Conservation (phyloP, 1,140 invertebrate species). For the Brachionus koreanus region DNA sequence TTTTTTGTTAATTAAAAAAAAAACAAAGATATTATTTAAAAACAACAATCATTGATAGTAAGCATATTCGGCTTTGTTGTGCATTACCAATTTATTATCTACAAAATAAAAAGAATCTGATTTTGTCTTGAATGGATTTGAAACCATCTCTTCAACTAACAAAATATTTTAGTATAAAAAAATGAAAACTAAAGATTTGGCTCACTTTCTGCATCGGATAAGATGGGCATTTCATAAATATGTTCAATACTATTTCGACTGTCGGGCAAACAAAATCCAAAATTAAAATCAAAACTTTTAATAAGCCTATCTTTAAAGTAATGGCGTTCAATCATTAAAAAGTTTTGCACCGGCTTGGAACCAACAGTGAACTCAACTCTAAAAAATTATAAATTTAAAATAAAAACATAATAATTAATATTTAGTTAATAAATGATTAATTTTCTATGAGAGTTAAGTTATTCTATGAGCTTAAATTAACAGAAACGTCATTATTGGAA, state of each 20-base stretch:
- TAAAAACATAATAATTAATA: too few relatives aligned
- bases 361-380: slow-evolving; percentile 96
- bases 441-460: too few relatives aligned
- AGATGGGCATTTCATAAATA: slow-evolving; percentile 93
- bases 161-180: too few relatives aligned
- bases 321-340: slow-evolving; percentile 96
- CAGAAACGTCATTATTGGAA: too few relatives aligned
- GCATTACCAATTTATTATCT: slow-evolving; percentile 92
- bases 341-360: slow-evolving; percentile 81
- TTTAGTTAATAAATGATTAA: too few relatives aligned
- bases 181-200: too few relatives aligned
- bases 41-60: slow-evolving; percentile 61
- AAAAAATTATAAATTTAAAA: slow-evolving; percentile 49
- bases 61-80: slow-evolving; percentile 96
- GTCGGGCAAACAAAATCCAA: slow-evolving; percentile 97
- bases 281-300: slow-evolving; percentile 99
- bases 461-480: too few relatives aligned
- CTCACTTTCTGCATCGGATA: slow-evolving; percentile 79
- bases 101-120: slow-evolving; percentile 99
- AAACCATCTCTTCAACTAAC: slow-evolving; percentile 93
- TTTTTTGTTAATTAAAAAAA: not conserved
- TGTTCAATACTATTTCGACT: slow-evolving; percentile 96
- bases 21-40: not conserved
- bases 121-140: slow-evolving; percentile 87
- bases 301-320: slow-evolving; percentile 87